Percentiles rank a stretch among this genome's conserved stretches.
Conservation (phyloP, 1,140 invertebrate genomes). For the Stegodyphus mimosarum region DNA sequence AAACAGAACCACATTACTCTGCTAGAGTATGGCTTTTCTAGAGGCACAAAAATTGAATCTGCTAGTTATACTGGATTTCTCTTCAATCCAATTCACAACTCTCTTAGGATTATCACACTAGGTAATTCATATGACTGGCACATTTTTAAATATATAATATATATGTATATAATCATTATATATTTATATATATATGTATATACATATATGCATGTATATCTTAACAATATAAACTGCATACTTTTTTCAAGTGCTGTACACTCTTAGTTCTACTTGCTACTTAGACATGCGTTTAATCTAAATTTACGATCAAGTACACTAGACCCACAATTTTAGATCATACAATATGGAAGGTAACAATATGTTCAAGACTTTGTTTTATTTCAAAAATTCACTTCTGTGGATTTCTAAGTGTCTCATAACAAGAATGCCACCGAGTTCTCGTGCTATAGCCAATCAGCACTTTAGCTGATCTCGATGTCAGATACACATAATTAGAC, state of each 20-base stretch:
- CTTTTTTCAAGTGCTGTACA: constrained; percentile 52
- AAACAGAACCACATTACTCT: neutral
- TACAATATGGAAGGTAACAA: constrained; percentile 47
- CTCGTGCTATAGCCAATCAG: constrained; percentile 15
- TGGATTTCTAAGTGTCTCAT: constrained; percentile 41
- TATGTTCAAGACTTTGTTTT: constrained; percentile 37
- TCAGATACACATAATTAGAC: constrained; percentile 22
- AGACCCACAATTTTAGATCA: constrained; percentile 55
- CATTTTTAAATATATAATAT: constrained; percentile 55
- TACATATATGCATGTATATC: constrained; percentile 19
- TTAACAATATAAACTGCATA: constrained; percentile 57
- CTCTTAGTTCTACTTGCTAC: constrained; percentile 43
- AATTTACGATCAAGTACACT: constrained; percentile 48
- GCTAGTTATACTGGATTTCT: constrained; percentile 30
- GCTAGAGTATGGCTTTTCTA: constrained; percentile 3
- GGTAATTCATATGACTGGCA: constrained; percentile 57
- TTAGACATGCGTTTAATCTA: constrained; percentile 52
- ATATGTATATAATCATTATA: constrained; percentile 55
- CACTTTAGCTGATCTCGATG: constrained; percentile 19
- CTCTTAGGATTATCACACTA: constrained; percentile 47
- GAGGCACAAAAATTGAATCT: constrained; percentile 39
- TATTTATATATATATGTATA: constrained; percentile 36
- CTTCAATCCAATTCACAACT: constrained; percentile 12
- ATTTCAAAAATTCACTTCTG: constrained; percentile 32
- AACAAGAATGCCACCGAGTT: constrained; percentile 26